Percentiles rank a stretch among this genome's conserved stretches.
Conservation (phyloP, 2,888 invertebrate species). For the Mythimna vitellina region DNA sequence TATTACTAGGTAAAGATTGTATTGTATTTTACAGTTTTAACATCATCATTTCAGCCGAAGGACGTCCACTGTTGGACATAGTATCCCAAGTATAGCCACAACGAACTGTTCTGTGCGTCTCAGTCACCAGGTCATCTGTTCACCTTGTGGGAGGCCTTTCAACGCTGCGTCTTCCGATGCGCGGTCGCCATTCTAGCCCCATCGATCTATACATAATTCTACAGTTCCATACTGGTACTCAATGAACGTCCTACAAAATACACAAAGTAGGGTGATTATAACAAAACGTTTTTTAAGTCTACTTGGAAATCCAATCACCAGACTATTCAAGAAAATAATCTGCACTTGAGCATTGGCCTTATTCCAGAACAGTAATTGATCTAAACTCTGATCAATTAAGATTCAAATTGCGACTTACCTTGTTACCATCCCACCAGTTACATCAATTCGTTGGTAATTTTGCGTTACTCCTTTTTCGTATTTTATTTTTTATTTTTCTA, state of each 20-base stretch:
- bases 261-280: too few relatives aligned
- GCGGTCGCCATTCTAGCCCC: too few relatives aligned
- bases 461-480: background rate
- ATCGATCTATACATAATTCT: too few relatives aligned
- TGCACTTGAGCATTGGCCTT: background rate
- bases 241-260: conserved; percentile 10
- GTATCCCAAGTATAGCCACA: too few relatives aligned
- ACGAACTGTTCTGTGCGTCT: too few relatives aligned
- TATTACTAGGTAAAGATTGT: conserved; percentile 23
- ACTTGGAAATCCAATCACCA: background rate
- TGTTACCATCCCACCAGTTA: background rate
- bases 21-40: conserved; percentile 19
- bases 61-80: too few relatives aligned
- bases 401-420: background rate
- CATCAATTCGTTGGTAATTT: background rate
- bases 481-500: background rate
- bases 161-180: too few relatives aligned
- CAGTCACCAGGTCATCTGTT: too few relatives aligned
- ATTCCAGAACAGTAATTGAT: background rate
- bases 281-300: background rate
- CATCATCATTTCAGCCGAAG: too few relatives aligned
- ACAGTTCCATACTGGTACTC: background rate
- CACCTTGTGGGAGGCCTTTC: too few relatives aligned
- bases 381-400: background rate
- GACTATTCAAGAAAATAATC: background rate